phyloP scores from a whole-genome alignment of 2,113 vertebrate genomes.

The Lipotes vexillifer region DNA sequence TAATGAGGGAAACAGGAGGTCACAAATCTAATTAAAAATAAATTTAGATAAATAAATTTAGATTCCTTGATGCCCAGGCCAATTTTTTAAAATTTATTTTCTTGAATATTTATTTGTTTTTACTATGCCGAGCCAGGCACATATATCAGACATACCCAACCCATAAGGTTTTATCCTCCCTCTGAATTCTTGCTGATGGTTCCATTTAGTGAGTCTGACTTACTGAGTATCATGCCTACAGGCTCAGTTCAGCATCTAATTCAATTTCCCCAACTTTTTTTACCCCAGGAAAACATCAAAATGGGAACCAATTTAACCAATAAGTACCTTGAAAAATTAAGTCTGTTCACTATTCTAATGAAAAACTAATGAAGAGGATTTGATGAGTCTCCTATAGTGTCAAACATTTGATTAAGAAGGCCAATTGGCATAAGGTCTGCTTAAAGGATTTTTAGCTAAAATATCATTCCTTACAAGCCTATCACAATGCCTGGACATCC shows the following conservation, averaged over 20 bases:
- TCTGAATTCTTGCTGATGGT: not conserved
- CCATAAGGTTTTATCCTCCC: not conserved
- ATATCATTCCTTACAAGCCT: not conserved
- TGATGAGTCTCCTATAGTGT: not conserved
- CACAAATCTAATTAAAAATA: constrained; percentile 37
- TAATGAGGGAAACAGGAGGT: not conserved
- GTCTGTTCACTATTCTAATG: not conserved
- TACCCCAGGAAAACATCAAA: not conserved
- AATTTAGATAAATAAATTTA: not conserved
- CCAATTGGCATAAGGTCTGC: not conserved
- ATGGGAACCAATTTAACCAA: constrained; percentile 1
- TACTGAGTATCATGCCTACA: not conserved
- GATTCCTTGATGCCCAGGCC: not conserved
- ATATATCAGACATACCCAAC: not conserved
- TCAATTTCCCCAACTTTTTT: not conserved
- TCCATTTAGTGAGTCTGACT: not conserved
- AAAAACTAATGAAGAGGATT: not conserved
- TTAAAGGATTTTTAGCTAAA: not conserved
- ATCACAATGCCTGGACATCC: not conserved
- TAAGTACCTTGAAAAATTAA: not conserved
- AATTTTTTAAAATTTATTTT: not conserved
- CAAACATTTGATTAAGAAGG: not conserved
- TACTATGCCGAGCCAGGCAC: not conserved
- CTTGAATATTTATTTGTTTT: constrained; percentile 31
- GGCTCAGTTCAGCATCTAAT: not conserved